Base-by-base conservation (phyloP, 2,888 invertebrate genomes). In the Bibio marci region DNA sequence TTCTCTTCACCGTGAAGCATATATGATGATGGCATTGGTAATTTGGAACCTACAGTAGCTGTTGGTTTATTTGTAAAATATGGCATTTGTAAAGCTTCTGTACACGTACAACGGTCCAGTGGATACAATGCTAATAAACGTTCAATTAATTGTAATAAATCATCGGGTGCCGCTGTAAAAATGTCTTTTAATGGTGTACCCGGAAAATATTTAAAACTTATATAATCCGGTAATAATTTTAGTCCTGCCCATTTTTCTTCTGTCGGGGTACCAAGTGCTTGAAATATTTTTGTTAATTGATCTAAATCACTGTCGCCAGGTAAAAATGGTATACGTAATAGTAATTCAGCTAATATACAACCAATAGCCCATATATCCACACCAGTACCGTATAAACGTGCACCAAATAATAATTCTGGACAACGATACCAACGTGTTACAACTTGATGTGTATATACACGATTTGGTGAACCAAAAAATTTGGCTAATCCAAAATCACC, bases 311-410 rank as follows among this genome's bases (percentile, higher is more conserved):
- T 83, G 51, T 97, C 97, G 6, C 97, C 97, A 1, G 95, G 91
- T 44, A 99, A 69, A 53, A 99, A 83, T 2, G 98, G 97, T 4
- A 82, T 78, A 45, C 91, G 66, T n/a, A 91, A 64, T 36, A 91
- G 62, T 15, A 98, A 66, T 62, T 98, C 98, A 1, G 94, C 98
- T 44, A 98, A 61, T 54, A 99, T 97, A 58, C 98, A 99, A 4
- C 98, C 98, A 11, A 94, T 76, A 4, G 98, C 95, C 98, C 98
- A 99, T 69, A 97, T 92, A 56, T 99, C 98, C 13, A 99, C 85
- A 2, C 91, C 91, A 11, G 83, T 85, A 12, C 91, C 86, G 61
- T 99, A 99, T 54, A 87, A 83, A 35, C 87, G 71, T 1, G 97
- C 91, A 15, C 98, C 98, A 64, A 86, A 95, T 28, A 98, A 64